Conservation (phyloP, 2,888 invertebrate genomes). For the Tetropium fuscum region DNA sequence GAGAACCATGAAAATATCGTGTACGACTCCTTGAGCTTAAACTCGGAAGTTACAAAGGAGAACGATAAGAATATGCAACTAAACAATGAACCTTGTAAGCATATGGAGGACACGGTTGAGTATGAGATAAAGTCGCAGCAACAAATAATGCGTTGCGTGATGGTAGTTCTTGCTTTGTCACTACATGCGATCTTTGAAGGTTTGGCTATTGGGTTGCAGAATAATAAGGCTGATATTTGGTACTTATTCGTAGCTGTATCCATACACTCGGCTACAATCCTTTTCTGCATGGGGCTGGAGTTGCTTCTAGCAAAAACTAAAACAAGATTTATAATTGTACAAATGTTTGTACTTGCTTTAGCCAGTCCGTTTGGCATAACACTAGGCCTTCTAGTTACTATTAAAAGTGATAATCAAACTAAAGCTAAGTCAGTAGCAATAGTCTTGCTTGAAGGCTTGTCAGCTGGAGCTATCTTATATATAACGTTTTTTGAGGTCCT, state of each 20-base stretch:
- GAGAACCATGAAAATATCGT: constrained; percentile 35
- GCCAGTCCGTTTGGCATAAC: constrained; percentile 68
- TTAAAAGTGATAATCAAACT: constrained; percentile 59
- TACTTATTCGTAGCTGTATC: constrained; percentile 68
- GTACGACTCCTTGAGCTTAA: constrained; percentile 41
- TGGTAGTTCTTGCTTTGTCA: constrained; percentile 67
- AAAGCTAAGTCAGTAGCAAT: constrained; percentile 63
- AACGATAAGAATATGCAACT: constrained; percentile 46
- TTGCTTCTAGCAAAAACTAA: constrained; percentile 65
- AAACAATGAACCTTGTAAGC: constrained; percentile 34
- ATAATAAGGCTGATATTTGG: constrained; percentile 66
- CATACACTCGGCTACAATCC: constrained; percentile 68
- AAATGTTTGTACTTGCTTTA: constrained; percentile 66
- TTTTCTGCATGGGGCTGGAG: constrained; percentile 70
- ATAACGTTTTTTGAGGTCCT: constrained; percentile 69
- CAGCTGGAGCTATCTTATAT: constrained; percentile 68
- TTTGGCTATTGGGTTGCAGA: constrained; percentile 68
- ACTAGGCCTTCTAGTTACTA: constrained; percentile 65
- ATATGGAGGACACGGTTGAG: constrained; percentile 31
- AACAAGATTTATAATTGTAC: constrained; percentile 60
- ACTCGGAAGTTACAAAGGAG: constrained; percentile 45
- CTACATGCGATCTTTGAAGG: constrained; percentile 71
- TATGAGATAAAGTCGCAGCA: constrained; percentile 53
- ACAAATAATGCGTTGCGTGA: constrained; percentile 62
- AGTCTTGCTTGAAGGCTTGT: constrained; percentile 65